Base-by-base conservation (phyloP, 35 echinoderm and acorn worm species). In the Patiria miniata region DNA sequence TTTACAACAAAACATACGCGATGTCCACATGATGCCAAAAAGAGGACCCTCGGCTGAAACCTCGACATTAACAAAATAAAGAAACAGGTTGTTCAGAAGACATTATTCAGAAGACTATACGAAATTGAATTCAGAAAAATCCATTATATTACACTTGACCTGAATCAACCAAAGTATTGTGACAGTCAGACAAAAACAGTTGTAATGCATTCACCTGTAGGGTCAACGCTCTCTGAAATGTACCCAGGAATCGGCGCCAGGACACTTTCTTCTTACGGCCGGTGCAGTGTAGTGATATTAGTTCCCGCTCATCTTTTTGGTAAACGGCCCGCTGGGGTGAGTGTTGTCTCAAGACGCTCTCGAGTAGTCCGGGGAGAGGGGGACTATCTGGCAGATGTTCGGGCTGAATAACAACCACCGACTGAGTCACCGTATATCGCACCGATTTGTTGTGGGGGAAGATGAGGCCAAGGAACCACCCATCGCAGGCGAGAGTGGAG, bases 391-490 rank as follows among this genome's bases (percentile, higher is more conserved):
- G 65, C 65, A 73, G 65, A 73, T 73, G 65, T 73, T 73, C 65
- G 65, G n/a, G 26, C 65, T 73, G 65, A 73, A 73, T 73, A 73
- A 73, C 65, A 73, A 73, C 14, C 42, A 22, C 65, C 34, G 8
- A 73, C 65, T 73, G 65, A 73, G 65, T 73, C 65, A 73, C 65
- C 26, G 34, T n/a, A n/a, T n/a, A n/a, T n/a, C n/a, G n/a, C n/a
- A n/a, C 65, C 10, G 5, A 32, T 22, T 73, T 69, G 2, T 69
- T 9, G 18, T 29, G 4, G 2, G 61, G 61, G 61, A 34, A 69
- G 61, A 14, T 73, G 2, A 73, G 23, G 14, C 14, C 3, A 30
- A 0, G 30, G 29, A 73, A 73, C 65, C 65, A 28, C 0, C 29
- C 65, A 26, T 68, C 1, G 34, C 12, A 47, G 42, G 42, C 42